Conservation (phyloP, 2,888 invertebrate genomes). For the Epinotia nisella region DNA sequence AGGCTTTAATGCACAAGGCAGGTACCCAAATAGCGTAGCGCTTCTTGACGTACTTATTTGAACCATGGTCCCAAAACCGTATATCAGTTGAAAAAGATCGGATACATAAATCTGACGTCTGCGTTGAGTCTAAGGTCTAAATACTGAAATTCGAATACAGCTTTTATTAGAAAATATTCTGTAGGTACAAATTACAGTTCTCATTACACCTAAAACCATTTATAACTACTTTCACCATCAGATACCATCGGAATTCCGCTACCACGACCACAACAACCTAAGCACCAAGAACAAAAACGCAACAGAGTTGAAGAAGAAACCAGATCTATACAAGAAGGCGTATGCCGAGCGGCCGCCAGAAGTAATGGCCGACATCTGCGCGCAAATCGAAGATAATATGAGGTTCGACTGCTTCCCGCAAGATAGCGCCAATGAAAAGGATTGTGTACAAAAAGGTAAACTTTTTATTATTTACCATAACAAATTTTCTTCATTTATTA, state of each 20-base stretch:
- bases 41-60: no score
- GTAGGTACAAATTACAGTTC: no score
- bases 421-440: conserved; percentile 73
- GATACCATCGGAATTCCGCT: conserved; percentile 71
- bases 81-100: no score
- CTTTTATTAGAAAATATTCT: no score
- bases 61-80: no score
- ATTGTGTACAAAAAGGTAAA: conserved; percentile 85
- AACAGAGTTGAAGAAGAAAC: conserved; percentile 61
- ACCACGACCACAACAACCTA: conserved; percentile 81
- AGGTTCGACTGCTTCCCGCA: conserved; percentile 90
- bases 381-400: conserved; percentile 70
- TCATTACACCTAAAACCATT: not conserved
- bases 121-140: no score
- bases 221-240: conserved; percentile 46
- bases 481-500: no score
- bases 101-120: no score
- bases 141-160: no score
- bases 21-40: no score
- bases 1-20: no score
- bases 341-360: conserved; percentile 62
- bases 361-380: conserved; percentile 73
- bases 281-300: conserved; percentile 78
- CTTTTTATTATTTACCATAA: not conserved
- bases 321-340: conserved; percentile 64